Evolutionary conservation across 30 jellyfish, hydroid and myxozoan genomes (phyloP).

Genomic region (Pelagia noctiluca): DNA sequence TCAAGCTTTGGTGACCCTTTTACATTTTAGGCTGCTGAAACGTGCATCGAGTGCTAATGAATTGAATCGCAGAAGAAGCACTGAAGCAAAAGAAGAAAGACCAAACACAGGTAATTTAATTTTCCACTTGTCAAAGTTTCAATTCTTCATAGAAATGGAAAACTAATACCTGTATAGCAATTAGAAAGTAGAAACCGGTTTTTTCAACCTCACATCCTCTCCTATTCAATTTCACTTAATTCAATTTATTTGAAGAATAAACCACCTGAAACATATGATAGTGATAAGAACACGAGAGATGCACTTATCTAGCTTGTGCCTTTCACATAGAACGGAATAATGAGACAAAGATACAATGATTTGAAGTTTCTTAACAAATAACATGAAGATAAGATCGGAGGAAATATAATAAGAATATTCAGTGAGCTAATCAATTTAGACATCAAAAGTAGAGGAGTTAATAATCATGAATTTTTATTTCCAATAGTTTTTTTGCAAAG

Average conservation of each 20-base stretch:
- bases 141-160: neutral
- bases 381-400: too few relatives aligned
- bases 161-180: neutral
- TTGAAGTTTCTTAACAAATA: too few relatives aligned
- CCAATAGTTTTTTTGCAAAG: too few relatives aligned
- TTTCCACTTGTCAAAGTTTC: neutral
- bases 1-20: too few relatives aligned
- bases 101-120: conserved; percentile 46
- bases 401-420: too few relatives aligned
- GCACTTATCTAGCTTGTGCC: too few relatives aligned
- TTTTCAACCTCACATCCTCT: neutral
- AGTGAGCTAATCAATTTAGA: too few relatives aligned
- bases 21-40: conserved; percentile 23
- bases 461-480: too few relatives aligned
- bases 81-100: neutral
- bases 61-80: neutral
- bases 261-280: neutral
- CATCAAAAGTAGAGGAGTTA: too few relatives aligned
- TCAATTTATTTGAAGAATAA: neutral
- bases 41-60: conserved; percentile 59
- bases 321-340: too few relatives aligned
- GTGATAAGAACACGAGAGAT: neutral
- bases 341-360: too few relatives aligned
- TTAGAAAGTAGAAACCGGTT: neutral
- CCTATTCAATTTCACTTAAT: neutral